Evolutionary conservation across 1,140 invertebrate genomes (phyloP), one percentile per base, ranked within the genome.

Genomic region (Tetranychus urticae): DNA sequence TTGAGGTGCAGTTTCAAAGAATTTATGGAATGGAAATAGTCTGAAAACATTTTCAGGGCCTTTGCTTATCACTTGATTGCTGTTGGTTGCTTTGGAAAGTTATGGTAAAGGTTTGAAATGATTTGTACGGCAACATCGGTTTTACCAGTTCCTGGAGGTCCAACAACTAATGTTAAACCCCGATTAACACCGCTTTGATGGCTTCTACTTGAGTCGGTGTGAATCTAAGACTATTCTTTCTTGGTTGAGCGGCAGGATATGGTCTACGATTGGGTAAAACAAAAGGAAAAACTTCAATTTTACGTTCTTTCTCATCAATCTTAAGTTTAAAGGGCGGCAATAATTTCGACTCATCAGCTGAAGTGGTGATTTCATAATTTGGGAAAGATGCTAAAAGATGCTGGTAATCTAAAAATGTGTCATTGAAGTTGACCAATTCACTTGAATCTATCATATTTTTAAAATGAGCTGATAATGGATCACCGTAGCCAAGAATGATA

Each of bases 41-140:
- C 85, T 78, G 57, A 73, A 69, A 31, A 71, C 72, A 57, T 68
- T 68, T 63, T 76, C 71, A 2, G 76, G 62, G 56, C 48, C 45
- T 61, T 55, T 31, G 42, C 60, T 23, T 64, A 64, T 66, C 7
- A 84, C 74, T 52, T 2, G 65, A n/a, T 69, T 23, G 23, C 23
- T 23, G 93, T 99, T 58, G 94, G 78, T 70, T 99, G 92, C 74
- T 92, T 88, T 0, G 94, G 93, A 72, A 93, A 97, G 75, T 98
- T 99, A 74, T 98, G 94, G 72, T 99, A 99, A 13, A 99, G 76
- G 72, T 98, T 98, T 4, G 93, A 94, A 70, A 99, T 98, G 63
- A 99, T 99, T 73, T 99, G 96, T 1, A 99, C 96, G 10, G 96
- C 96, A 0, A 99, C 94, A 73, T 99, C 96, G 0, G 96, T 99